Base-by-base conservation (phyloP, 2,113 vertebrate genomes). In the Saccopteryx leptura region DNA sequence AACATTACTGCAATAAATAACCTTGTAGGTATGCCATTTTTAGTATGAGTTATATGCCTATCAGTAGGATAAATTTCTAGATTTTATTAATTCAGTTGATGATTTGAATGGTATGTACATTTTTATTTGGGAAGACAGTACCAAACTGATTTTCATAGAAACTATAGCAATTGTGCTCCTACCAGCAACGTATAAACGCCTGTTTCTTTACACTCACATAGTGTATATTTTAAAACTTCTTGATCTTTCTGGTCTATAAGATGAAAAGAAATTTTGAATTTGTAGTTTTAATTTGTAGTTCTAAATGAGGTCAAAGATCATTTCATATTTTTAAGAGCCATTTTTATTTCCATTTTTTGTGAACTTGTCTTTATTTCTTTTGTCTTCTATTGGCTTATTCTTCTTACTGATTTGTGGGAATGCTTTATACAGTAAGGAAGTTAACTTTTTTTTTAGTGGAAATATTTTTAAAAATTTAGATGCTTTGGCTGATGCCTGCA, bases 121-220 rank as follows among this genome's bases (percentile, higher is more conserved):
- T 95, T 92, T 88, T 92, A 87, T 90, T 87, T 94, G n/a, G n/a
- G 87, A 95, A 61, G 65, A 84, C 7, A 90, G 5, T 90, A 68
- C 74, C 74, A 95, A 83, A 76, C 80, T 76, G 46, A 60, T 60
- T 95, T 78, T 94, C 79, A 75, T 74, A 87, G 82, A 80, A 94
- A 86, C 63, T 26, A 14, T 61, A 65, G 19, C 52, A 80, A 2
- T 84, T 93, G 69, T 78, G 50, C 52, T 93, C 63, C 60, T 54
- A 61, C 13, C 33, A 75, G 60, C 83, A 94, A 9, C 65, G 28
- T 81, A 52, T 82, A 66, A 86, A 66, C 94, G 80, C n/a, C 50
- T 88, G 1, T 96, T 88, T 92, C 66, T 89, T 86, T 87, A 79
- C 1, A 87, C 68, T 63, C n/a, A 66, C 19, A 33, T 68, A 83